A percentile compares a stretch with the other conserved stretches of the same genome.
These are phyloP conservation scores for Boloria selene DNA, from an alignment of 2,888 invertebrate species.

Conservation along the genomic window DNA sequence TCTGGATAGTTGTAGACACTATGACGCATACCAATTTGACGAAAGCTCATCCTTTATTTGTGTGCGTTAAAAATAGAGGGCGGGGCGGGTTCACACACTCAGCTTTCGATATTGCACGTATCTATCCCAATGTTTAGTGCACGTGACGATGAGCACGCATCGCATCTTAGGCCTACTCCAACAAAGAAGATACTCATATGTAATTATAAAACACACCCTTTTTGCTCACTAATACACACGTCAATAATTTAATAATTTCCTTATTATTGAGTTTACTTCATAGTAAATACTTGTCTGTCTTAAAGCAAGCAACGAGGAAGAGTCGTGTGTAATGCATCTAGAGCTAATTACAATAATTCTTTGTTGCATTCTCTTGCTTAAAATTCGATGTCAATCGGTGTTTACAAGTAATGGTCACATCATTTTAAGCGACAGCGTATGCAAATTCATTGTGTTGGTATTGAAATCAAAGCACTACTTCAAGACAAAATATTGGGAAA, in stretches of 20 bases:
- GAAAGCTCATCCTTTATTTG: constrained; percentile 48
- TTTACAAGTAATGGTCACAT: no score
- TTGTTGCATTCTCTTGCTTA: constrained; percentile 34
- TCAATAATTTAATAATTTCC: constrained; percentile 27
- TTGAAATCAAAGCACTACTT: no score
- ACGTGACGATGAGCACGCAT: constrained; percentile 66
- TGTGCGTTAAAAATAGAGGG: constrained; percentile 49
- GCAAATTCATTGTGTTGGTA: no score
- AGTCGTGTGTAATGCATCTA: constrained; percentile 12
- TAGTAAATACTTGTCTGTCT: constrained; percentile 9
- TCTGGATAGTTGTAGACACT: constrained; percentile 26
- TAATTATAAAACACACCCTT: background rate
- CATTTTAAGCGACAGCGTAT: no score
- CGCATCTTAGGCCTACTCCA: background rate
- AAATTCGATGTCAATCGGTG: constrained; percentile 9
- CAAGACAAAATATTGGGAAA: no score
- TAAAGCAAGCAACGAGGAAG: constrained; percentile 22
- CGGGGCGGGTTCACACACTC: constrained; percentile 52
- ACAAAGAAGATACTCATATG: background rate
- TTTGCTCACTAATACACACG: background rate
- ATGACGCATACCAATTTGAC: constrained; percentile 45
- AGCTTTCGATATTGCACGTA: constrained; percentile 40
- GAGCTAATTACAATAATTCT: constrained; percentile 23
- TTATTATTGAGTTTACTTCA: constrained; percentile 21
- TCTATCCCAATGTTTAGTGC: constrained; percentile 44